Evolutionary conservation across 2,797 vertebrate species (phyloP), one percentile per base, ranked within the genome.

Genomic region (Xiphophorus birchmanni): DNA sequence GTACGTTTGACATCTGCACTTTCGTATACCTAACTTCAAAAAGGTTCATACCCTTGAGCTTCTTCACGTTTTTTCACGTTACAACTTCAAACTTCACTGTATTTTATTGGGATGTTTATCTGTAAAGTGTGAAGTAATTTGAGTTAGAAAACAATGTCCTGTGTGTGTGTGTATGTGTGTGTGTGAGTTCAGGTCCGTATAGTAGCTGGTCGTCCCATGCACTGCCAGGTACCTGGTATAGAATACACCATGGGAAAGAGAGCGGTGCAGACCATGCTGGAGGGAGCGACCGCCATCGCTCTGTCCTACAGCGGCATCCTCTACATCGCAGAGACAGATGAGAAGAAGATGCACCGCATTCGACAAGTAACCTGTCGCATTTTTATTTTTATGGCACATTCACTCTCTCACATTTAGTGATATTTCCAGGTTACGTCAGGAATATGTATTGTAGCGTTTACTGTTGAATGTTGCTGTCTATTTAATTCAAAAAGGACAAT

Each of bases 271-370:
- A 98, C 97, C 40, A 98, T 98, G 1, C 93, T 99, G 13, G 98
- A 99, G 87, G 98, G 98, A 0, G 98, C 98, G 0, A 97, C 97
- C 0, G 98, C 98, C 91, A 98, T 99, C 0, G 95, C 98, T 0
- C 91, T 99, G 83, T 99, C 99, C 82, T 99, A 99, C 95, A 99
- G 96, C 0, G 99, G 99, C 0, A 96, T 98, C 4, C 97, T 99
- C 5, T 99, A 98, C 93, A 97, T 99, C 8, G 97, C 98, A 0
- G 99, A 99, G 90, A 99, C 98, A 0, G 98, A 99, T 11, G 99
- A 99, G 79, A 99, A 99, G 93, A 99, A 99, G 88, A 97, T 99
- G 21, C 98, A 99, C 80, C 97, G 97, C 67, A 98, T 99, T 82
- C 94, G 98, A 60, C 98, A 99, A 94, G 95, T 95, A 58, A 72